phyloP scores from a whole-genome alignment of 2,113 vertebrate genomes.

The Benitochromis conjunctus region DNA sequence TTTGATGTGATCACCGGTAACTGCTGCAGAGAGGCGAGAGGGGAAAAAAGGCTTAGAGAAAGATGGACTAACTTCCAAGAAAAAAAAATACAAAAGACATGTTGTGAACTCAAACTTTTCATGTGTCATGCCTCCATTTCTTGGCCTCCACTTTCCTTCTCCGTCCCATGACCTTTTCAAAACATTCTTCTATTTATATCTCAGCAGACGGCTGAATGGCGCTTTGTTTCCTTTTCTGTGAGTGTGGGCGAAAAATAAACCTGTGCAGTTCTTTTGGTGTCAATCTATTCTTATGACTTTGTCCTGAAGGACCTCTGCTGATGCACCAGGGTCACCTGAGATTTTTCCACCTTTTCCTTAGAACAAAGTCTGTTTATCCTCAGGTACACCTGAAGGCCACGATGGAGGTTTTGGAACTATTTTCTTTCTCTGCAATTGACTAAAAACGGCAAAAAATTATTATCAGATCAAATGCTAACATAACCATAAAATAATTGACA shows the following conservation, averaged over 20 bases:
- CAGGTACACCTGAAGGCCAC: neutral
- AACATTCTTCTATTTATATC: neutral
- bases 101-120: neutral
- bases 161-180: neutral
- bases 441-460: neutral
- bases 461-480: neutral
- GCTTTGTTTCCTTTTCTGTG: neutral
- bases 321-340: neutral
- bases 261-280: neutral
- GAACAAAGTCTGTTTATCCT: neutral
- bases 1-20: constrained; percentile 96
- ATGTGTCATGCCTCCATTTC: neutral
- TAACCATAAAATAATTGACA: neutral
- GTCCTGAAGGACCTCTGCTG: neutral
- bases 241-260: neutral
- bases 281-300: neutral
- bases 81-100: neutral
- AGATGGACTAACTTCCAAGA: neutral
- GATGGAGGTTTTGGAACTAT: neutral
- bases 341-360: neutral
- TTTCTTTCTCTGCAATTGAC: neutral
- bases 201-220: neutral
- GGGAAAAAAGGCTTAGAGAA: neutral
- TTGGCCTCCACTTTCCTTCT: neutral
- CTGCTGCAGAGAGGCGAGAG: constrained; percentile 74